Conservation (phyloP, 1,140 invertebrate genomes). For the Ostrea edulis region DNA sequence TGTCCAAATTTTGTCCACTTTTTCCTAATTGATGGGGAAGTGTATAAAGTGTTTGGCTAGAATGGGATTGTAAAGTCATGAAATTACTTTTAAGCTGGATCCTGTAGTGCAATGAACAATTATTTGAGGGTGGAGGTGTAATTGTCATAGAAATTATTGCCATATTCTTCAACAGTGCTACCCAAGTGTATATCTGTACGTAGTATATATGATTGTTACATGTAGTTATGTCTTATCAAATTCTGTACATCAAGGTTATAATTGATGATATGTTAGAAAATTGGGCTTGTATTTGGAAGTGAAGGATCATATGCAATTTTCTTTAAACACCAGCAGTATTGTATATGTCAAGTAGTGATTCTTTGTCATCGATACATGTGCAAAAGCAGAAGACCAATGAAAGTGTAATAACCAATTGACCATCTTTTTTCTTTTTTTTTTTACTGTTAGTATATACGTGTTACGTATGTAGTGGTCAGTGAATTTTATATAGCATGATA, state of each 20-base stretch:
- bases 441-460: too few species aligned
- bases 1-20: neutral
- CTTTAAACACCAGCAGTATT: neutral
- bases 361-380: neutral
- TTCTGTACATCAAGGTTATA: neutral
- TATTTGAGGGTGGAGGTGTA: neutral
- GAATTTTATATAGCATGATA: too few species aligned
- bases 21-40: neutral
- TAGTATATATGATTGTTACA: neutral
- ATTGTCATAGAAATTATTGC: neutral
- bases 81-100: neutral
- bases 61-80: neutral
- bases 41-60: neutral
- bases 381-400: neutral
- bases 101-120: neutral
- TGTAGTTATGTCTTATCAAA: neutral
- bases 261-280: neutral
- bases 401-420: neutral
- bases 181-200: neutral
- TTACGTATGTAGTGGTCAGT: too few species aligned
- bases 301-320: neutral
- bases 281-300: neutral
- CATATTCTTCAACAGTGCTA: neutral
- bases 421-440: too few species aligned
- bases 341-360: neutral